Base-by-base conservation (phyloP, 1,140 invertebrate species). In the Papilio aristodemus region DNA sequence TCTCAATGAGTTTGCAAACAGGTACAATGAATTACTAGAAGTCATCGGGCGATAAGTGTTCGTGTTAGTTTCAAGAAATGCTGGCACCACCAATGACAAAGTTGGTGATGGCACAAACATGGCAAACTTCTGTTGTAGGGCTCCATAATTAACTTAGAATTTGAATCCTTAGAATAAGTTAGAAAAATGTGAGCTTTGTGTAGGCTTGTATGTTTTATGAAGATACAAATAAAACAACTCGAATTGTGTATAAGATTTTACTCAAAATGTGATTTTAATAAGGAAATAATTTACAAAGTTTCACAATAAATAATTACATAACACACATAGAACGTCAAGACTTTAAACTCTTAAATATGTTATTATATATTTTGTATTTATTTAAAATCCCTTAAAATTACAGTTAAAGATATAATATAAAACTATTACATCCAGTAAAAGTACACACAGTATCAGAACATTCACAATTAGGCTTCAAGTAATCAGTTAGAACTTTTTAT, bases 181-280 rank as follows among this genome's bases (percentile, higher is more conserved):
- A 32, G 27, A 32, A 6, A 32, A 32, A 32, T 32, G 27, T 6
- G 27, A 32, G 27, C 6, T 32, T 32, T 32, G 27, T 32, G 5
- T n/a, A 7, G 19, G 9, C 14, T 9, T 2, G 17, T 54, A 13
- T 57, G 10, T 17, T 19, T 59, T 8, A 32, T 58, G 19, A 14
- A 7, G 32, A 10, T 5, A 17, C 36, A 27, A 59, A 36, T 14
- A 7, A 59, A 62, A 62, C 32, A 38, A 37, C 0, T 37, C 1
- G 0, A 14, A 62, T 11, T 13, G 17, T 62, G 38, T 62, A 62
- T 19, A 62, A 62, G 8, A 19, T 62, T 62, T 62, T 39, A 62
- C 1, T 62, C 17, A 62, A 62, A 62, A 62, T 11, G 0, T 17
- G 17, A 62, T 59, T 6, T 14, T 4, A 59, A 11, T 17, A 38